These are phyloP conservation scores for Atta colombica DNA, from an alignment of 1,140 invertebrate genomes.

Conservation along the genomic window DNA sequence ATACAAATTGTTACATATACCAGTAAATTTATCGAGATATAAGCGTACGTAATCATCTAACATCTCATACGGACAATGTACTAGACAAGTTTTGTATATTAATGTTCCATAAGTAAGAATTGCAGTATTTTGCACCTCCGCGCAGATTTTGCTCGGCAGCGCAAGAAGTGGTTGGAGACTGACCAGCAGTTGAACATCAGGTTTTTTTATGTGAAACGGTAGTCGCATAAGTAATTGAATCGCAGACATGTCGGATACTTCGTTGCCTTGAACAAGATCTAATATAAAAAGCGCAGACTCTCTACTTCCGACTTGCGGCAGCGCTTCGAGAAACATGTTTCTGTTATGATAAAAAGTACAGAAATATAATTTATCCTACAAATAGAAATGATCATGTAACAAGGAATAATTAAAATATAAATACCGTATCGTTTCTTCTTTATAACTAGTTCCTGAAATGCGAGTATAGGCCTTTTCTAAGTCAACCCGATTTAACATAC, in stretches of 20 bases:
- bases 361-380: constrained; percentile 20
- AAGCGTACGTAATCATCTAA: constrained; percentile 91
- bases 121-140: constrained; percentile 89
- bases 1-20: constrained; percentile 75
- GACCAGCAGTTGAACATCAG: constrained; percentile 86
- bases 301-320: constrained; percentile 90
- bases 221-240: constrained; percentile 88
- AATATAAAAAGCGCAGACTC: constrained; percentile 89
- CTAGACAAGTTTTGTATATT: constrained; percentile 89
- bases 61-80: constrained; percentile 88
- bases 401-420: not conserved
- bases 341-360: constrained; percentile 73
- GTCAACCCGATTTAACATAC: constrained; percentile 80
- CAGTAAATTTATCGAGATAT: constrained; percentile 89
- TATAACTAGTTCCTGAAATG: constrained; percentile 85
- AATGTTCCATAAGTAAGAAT: constrained; percentile 91
- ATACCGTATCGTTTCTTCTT: constrained; percentile 84
- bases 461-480: constrained; percentile 81
- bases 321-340: constrained; percentile 91
- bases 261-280: constrained; percentile 88
- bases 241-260: constrained; percentile 88
- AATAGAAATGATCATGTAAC: not conserved
- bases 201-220: constrained; percentile 88
- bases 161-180: constrained; percentile 86
- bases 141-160: constrained; percentile 81